Evolutionary conservation across 2,888 invertebrate species (phyloP).

Genomic region (Congeria kusceri): DNA sequence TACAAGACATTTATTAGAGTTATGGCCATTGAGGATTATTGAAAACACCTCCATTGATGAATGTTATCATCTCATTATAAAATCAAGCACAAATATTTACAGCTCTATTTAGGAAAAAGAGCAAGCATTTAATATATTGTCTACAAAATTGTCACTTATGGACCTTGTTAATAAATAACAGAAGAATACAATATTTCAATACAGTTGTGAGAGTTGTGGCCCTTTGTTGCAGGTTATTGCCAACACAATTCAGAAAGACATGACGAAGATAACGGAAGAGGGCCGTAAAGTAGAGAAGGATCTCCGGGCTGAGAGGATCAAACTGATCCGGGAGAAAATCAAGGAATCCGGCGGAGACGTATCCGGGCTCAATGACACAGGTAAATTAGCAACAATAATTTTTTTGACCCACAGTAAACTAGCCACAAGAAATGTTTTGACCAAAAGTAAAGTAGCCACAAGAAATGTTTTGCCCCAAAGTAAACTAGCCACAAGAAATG

Average conservation of each 20-base stretch:
- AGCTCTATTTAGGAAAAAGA: too few species aligned
- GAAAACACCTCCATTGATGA: too few species aligned
- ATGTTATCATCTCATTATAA: too few species aligned
- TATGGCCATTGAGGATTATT: too few species aligned
- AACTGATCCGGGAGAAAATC: slow-evolving; percentile 86
- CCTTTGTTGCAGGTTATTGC: slow-evolving; percentile 85
- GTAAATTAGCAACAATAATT: slow-evolving; percentile 44
- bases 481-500: too few species aligned
- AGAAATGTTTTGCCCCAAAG: background rate
- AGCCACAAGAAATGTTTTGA: background rate
- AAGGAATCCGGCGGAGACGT: slow-evolving; percentile 78
- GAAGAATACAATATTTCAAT: too few species aligned
- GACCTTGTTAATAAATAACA: too few species aligned
- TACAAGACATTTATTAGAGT: too few species aligned
- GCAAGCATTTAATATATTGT: too few species aligned
- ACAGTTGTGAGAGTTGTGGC: too few species aligned
- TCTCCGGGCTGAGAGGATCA: slow-evolving; percentile 86
- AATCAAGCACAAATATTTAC: too few species aligned
- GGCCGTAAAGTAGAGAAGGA: slow-evolving; percentile 84
- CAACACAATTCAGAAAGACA: slow-evolving; percentile 86
- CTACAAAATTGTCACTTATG: too few species aligned
- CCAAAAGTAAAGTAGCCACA: background rate
- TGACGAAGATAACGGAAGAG: slow-evolving; percentile 85
- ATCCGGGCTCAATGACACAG: slow-evolving; percentile 57
- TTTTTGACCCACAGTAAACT: background rate